These are phyloP conservation scores for Trissolcus basalis DNA, from an alignment of 1,140 invertebrate species.

Conservation along the genomic window DNA sequence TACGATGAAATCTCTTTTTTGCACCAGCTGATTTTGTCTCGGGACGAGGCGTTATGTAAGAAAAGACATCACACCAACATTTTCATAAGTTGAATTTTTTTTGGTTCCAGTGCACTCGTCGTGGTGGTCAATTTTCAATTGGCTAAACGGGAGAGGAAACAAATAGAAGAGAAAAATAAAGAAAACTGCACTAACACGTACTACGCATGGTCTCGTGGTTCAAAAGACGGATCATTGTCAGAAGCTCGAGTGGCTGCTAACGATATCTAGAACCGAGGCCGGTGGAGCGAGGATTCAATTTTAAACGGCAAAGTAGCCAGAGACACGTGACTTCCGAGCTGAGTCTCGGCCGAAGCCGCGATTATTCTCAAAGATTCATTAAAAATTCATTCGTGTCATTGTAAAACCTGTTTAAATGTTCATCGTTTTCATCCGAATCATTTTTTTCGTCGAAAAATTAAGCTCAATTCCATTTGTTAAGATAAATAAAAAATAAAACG, in stretches of 20 bases:
- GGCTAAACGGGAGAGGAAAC: neutral
- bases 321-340: slow-evolving; percentile 60
- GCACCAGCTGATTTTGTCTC: too few relatives aligned
- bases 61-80: too few relatives aligned
- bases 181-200: slow-evolving; percentile 28
- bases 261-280: slow-evolving; percentile 58
- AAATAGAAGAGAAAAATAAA: slow-evolving; percentile 1
- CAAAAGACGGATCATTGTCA: slow-evolving; percentile 54
- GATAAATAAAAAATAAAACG: too few relatives aligned
- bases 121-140: neutral
- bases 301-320: slow-evolving; percentile 56
- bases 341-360: slow-evolving; percentile 40
- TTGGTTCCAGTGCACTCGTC: neutral
- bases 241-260: slow-evolving; percentile 57
- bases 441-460: neutral
- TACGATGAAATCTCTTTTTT: too few relatives aligned
- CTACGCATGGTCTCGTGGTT: slow-evolving; percentile 41
- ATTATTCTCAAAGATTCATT: slow-evolving; percentile 49
- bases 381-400: slow-evolving; percentile 15
- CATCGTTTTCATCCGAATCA: neutral
- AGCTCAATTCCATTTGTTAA: too few relatives aligned
- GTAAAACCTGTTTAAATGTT: neutral
- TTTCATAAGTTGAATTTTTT: too few relatives aligned
- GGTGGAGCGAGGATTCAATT: slow-evolving; percentile 58
- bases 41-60: too few relatives aligned